Conservation (phyloP, 2,113 vertebrate genomes). For the Spea multiplicata region DNA sequence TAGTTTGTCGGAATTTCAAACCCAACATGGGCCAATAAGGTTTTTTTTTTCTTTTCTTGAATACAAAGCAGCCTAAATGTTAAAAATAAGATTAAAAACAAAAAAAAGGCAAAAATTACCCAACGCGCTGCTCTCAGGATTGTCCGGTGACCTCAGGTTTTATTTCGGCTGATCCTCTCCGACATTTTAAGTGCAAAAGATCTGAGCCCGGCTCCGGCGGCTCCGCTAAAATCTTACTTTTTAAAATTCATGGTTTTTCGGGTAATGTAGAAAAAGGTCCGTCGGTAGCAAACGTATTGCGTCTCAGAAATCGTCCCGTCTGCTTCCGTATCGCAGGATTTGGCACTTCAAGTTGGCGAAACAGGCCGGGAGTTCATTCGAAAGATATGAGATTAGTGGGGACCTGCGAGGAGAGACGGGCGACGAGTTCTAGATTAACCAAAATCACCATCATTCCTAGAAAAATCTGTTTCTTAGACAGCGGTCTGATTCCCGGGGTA, state of each 20-base stretch:
- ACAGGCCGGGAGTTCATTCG: slow-evolving; percentile 69
- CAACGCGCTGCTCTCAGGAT: background rate
- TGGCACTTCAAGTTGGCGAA: slow-evolving; percentile 68
- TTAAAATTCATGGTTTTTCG: slow-evolving; percentile 56
- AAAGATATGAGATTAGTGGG: slow-evolving; percentile 95
- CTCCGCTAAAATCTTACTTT: slow-evolving; percentile 57
- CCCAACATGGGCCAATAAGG: slow-evolving; percentile 71
- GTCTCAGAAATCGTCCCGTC: slow-evolving; percentile 51
- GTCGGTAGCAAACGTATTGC: slow-evolving; percentile 49
- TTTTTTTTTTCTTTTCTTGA: slow-evolving; percentile 54
- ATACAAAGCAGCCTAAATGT: slow-evolving; percentile 67
- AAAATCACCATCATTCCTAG: too few relatives aligned
- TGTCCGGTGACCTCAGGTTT: background rate
- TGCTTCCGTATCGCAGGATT: slow-evolving; percentile 50
- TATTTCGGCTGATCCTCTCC: background rate
- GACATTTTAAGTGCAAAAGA: slow-evolving; percentile 52
- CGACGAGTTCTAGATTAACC: too few relatives aligned
- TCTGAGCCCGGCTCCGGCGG: slow-evolving; percentile 51
- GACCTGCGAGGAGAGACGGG: slow-evolving; percentile 67
- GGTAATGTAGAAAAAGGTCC: slow-evolving; percentile 56
- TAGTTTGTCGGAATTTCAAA: slow-evolving; percentile 61
- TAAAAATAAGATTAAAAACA: slow-evolving; percentile 62
- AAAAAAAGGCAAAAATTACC: slow-evolving; percentile 41
- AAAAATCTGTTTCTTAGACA: too few relatives aligned
- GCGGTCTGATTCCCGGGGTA: too few relatives aligned